A percentile compares a stretch with the other conserved stretches of the same genome.
phyloP scores from a whole-genome alignment of 1,140 invertebrate species.

The Vanessa atalanta region DNA sequence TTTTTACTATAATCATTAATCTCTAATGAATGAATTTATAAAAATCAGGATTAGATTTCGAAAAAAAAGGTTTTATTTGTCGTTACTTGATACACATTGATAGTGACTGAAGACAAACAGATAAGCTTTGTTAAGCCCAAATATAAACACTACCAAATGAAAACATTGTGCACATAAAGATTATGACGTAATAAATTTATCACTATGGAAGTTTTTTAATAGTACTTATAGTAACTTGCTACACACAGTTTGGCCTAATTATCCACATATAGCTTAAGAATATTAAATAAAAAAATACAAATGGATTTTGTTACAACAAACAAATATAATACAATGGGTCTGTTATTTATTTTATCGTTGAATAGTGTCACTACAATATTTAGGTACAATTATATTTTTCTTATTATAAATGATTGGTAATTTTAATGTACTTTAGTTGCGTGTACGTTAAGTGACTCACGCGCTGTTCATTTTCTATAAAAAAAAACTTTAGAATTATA shows the following conservation, averaged over 20 bases:
- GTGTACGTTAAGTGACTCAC: constrained; percentile 24
- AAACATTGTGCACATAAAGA: background rate
- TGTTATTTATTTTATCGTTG: background rate
- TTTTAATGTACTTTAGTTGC: background rate
- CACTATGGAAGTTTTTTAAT: background rate
- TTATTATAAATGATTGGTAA: background rate
- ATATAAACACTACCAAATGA: constrained; percentile 2
- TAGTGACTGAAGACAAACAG: background rate
- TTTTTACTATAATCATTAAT: too few relatives aligned
- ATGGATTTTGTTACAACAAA: background rate
- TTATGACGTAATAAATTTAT: background rate
- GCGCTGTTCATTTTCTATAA: constrained; percentile 18
- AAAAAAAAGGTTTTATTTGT: too few relatives aligned
- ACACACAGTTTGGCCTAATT: too few relatives aligned
- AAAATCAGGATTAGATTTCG: too few relatives aligned
- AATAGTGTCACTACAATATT: background rate
- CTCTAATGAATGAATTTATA: too few relatives aligned
- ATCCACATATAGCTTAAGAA: too few relatives aligned
- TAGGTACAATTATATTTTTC: background rate
- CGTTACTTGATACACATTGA: too few relatives aligned
- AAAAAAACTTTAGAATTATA: constrained; percentile 15
- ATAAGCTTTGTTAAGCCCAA: background rate
- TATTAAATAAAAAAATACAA: too few relatives aligned
- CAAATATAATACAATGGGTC: background rate
- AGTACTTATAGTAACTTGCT: too few relatives aligned